These are phyloP conservation scores for Embidobia sp. DNA, from an alignment of 2,888 invertebrate species.

Conservation along the genomic window DNA sequence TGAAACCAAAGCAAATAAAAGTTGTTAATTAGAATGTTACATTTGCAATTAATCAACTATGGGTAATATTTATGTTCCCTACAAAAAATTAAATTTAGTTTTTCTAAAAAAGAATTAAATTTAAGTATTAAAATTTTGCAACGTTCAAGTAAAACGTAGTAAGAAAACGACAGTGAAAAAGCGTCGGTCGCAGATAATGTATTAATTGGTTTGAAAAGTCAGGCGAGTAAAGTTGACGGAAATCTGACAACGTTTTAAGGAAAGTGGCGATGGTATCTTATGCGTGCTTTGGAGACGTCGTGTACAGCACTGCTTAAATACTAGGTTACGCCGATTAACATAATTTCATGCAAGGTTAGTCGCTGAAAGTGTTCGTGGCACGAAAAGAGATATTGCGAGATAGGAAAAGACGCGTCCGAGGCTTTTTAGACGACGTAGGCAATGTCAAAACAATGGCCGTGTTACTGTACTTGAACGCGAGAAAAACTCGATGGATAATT, in stretches of 20 bases:
- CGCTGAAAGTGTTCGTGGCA: conserved; percentile 52
- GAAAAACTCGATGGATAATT: conserved; percentile 2
- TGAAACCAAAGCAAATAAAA: too few species aligned
- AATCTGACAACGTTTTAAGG: background rate
- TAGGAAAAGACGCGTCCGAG: conserved; percentile 37
- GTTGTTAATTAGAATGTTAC: too few species aligned
- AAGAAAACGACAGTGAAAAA: too few species aligned
- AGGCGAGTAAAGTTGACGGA: background rate
- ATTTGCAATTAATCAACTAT: too few species aligned
- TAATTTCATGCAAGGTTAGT: conserved; percentile 63
- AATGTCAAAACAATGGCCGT: conserved; percentile 36
- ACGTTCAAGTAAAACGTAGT: too few species aligned
- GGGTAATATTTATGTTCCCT: too few species aligned
- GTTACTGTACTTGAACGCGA: conserved; percentile 4
- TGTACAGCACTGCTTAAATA: conserved; percentile 49
- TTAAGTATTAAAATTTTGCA: too few species aligned
- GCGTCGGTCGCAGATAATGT: too few species aligned
- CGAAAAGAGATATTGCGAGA: conserved; percentile 56
- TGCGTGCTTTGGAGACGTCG: background rate
- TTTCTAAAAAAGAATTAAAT: too few species aligned
- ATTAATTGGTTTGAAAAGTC: too few species aligned
- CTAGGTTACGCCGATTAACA: conserved; percentile 60
- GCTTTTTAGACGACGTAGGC: conserved; percentile 18
- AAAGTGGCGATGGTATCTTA: background rate
- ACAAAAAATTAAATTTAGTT: too few species aligned